A percentile compares a stretch with the other conserved stretches of the same genome.
Evolutionary conservation across 2,113 vertebrate species (phyloP).

Genomic region (Ageneiosus marmoratus): DNA sequence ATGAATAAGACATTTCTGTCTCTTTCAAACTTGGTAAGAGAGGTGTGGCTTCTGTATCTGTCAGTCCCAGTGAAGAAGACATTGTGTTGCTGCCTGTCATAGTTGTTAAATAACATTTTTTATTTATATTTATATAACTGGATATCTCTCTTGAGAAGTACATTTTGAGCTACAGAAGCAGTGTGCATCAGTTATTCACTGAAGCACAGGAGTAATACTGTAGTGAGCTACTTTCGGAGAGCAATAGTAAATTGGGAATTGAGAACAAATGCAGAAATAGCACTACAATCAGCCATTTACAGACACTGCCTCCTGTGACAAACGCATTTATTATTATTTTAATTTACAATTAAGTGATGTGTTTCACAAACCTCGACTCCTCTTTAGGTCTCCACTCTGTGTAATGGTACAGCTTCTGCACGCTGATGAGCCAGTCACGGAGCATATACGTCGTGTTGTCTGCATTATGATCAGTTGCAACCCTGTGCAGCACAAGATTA

Average conservation of each 20-base stretch:
- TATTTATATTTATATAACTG: background rate
- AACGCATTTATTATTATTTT: background rate
- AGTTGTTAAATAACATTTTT: background rate
- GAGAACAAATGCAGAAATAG: background rate
- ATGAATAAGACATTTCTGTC: background rate
- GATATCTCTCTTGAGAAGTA: background rate
- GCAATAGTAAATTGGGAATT: background rate
- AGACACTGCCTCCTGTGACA: background rate
- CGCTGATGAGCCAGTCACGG: slow-evolving; percentile 83
- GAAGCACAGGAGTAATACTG: background rate
- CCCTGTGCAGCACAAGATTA: slow-evolving; percentile 71
- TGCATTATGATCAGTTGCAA: slow-evolving; percentile 86
- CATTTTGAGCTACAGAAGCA: background rate
- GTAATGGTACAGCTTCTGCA: slow-evolving; percentile 84
- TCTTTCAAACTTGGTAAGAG: background rate
- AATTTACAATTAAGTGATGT: background rate
- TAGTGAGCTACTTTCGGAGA: background rate
- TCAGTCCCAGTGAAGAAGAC: background rate
- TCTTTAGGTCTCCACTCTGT: slow-evolving; percentile 90
- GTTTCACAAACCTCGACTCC: slow-evolving; percentile 74
- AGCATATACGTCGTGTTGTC: slow-evolving; percentile 85
- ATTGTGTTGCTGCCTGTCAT: background rate
- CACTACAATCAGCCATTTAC: background rate
- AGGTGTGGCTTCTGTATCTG: background rate
- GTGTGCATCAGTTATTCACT: background rate